These are phyloP conservation scores for Tribolium freemani DNA, from an alignment of 2,888 invertebrate species.

Conservation along the genomic window DNA sequence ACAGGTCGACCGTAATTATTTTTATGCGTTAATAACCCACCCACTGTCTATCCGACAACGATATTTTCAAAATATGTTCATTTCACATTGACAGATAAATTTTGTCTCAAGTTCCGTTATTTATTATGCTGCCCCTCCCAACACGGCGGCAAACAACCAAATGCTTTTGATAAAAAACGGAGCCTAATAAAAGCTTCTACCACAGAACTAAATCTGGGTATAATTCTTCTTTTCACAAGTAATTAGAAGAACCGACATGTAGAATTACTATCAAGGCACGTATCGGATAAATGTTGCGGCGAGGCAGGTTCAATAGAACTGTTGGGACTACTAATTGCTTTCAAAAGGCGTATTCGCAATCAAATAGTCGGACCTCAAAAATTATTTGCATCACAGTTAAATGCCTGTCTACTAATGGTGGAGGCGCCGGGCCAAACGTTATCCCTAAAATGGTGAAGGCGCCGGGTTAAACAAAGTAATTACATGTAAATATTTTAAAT, in stretches of 20 bases:
- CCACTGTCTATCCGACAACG: conserved; percentile 4
- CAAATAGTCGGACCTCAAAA: neutral
- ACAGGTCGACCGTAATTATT: neutral
- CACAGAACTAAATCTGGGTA: neutral
- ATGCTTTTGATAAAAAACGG: conserved; percentile 12
- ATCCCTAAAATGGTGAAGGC: too few species aligned
- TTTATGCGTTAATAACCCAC: conserved; percentile 2
- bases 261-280: neutral
- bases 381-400: neutral
- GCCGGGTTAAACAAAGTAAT: too few species aligned
- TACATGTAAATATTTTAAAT: too few species aligned
- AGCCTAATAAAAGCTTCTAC: neutral
- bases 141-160: conserved; percentile 11
- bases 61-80: conserved; percentile 21
- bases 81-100: conserved; percentile 27
- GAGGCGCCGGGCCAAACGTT: neutral
- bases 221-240: conserved; percentile 2
- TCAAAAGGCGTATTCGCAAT: neutral
- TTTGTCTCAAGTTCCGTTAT: conserved; percentile 16
- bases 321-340: neutral
- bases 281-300: neutral
- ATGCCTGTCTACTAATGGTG: neutral
- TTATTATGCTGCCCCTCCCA: conserved; percentile 10
- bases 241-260: conserved; percentile 8
- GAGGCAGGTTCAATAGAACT: neutral